phyloP scores from a whole-genome alignment of 2,888 invertebrate species.

The Keiferia lycopersicella region DNA sequence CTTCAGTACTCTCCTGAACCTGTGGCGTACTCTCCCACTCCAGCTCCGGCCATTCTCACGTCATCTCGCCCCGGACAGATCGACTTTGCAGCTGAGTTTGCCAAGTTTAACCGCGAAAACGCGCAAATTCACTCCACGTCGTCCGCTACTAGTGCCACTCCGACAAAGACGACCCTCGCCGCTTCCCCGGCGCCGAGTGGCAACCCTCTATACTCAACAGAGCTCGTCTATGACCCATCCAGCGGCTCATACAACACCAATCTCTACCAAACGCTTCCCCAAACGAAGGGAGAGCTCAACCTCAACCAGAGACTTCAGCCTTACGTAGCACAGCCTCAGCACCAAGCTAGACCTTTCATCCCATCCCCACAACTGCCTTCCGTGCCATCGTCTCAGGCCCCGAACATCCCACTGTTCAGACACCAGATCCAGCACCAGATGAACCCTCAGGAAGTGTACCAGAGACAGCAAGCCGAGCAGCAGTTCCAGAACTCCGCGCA shows the following conservation, averaged over 20 bases:
- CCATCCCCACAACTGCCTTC: slow-evolving; percentile 82
- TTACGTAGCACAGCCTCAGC: slow-evolving; percentile 84
- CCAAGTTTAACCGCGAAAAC: slow-evolving; percentile 86
- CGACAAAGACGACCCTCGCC: slow-evolving; percentile 60
- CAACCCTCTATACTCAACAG: slow-evolving; percentile 88
- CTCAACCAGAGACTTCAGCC: slow-evolving; percentile 88
- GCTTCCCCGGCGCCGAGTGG: slow-evolving; percentile 68
- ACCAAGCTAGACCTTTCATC: slow-evolving; percentile 72
- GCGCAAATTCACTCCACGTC: slow-evolving; percentile 82
- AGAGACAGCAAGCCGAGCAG: slow-evolving; percentile 83
- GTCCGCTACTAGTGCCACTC: slow-evolving; percentile 55
- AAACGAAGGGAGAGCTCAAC: slow-evolving; percentile 86
- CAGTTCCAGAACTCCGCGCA: slow-evolving; percentile 84
- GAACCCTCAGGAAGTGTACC: slow-evolving; percentile 77
- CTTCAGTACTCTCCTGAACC: slow-evolving; percentile 71
- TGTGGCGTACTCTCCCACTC: slow-evolving; percentile 50
- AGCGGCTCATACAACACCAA: slow-evolving; percentile 90
- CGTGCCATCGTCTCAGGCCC: slow-evolving; percentile 56
- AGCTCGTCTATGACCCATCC: slow-evolving; percentile 88
- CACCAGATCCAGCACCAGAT: slow-evolving; percentile 62
- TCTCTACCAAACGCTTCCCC: slow-evolving; percentile 88
- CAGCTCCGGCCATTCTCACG: slow-evolving; percentile 54
- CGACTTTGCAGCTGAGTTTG: slow-evolving; percentile 89
- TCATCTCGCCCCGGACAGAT: slow-evolving; percentile 66
- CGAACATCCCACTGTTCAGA: slow-evolving; percentile 73